Base-by-base conservation (phyloP, 2,797 vertebrate genomes). In the Sebastes iracundus region DNA sequence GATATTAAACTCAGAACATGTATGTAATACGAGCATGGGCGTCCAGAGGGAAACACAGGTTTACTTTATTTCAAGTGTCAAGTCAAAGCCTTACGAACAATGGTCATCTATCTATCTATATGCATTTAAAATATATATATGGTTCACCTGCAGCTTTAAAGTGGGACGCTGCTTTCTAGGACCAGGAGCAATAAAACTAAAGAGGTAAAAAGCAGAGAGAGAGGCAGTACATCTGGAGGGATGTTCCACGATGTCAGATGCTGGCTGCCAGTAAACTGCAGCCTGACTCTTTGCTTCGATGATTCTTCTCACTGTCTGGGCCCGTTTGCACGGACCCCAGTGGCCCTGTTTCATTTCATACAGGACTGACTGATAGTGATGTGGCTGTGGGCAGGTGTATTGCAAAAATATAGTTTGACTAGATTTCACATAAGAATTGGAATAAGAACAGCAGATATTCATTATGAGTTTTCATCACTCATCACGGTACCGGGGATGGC, bases 341-440 rank as follows among this genome's bases (percentile, higher is more conserved):
- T 46, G 60, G 27, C 59, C 81, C 69, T 18, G 65, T 80, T 87
- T 83, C 77, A 73, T 89, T 75, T 70, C 72, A 79, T 59, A 64
- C 25, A 88, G 72, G 69, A 53, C 72, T 64, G 75, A 70, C 82
- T 66, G 85, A 75, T 80, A 72, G 84, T 84, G 85, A 86, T 88
- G 72, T 88, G 89, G 88, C 92, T 93, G 69, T 84, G 84, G 90
- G 90, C 90, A 94, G 92, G 90, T 93, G 91, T 80, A 73, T 71
- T 67, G 65, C 83, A 46, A 46, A 46, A 16, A 46, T 6, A 46
- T 46, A 46, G 42, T 46, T 46, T 46, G 42, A 46, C 42, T 7
- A 18, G 16, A 46, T 46, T 46, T 46, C 42, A 46, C 42, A 46
- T 46, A 46, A 46, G 42, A 18, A 46, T 18, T 46, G 42, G 38